A percentile compares a stretch with the other conserved stretches of the same genome.
phyloP scores from a whole-genome alignment of 2,797 vertebrate genomes.

The Myotis planiceps region DNA sequence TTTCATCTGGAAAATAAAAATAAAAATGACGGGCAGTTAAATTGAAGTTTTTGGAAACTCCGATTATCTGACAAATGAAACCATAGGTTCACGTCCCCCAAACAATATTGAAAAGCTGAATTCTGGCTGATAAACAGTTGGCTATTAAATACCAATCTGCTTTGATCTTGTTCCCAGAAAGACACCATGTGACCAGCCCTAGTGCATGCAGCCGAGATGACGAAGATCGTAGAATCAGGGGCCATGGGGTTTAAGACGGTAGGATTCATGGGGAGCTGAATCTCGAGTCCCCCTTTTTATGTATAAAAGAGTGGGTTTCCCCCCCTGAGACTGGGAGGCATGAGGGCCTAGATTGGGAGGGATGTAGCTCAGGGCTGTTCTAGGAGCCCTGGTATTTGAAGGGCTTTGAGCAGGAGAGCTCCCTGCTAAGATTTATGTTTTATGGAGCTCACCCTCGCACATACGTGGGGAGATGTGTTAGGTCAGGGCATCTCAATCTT shows the following conservation, averaged over 20 bases:
- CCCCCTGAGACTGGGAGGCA: not conserved
- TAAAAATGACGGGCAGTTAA: not conserved
- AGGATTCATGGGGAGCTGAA: not conserved
- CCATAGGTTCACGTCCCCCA: not conserved
- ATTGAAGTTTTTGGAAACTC: not conserved
- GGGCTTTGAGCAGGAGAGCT: not conserved
- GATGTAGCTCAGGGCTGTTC: not conserved
- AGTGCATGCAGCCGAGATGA: not conserved
- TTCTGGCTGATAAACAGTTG: not conserved
- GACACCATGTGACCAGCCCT: not conserved
- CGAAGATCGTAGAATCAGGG: not conserved
- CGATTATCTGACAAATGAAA: not conserved
- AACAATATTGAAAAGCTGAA: not conserved
- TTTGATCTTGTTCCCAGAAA: not conserved
- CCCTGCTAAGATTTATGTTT: not conserved
- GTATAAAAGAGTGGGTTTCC: not conserved
- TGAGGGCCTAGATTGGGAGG: not conserved
- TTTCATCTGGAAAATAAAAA: not conserved
- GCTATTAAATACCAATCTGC: not conserved
- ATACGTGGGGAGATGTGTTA: not conserved
- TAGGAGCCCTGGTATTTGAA: not conserved
- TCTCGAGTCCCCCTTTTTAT: not conserved
- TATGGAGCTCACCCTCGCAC: not conserved
- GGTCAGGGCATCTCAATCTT: not conserved
- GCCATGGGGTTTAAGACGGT: not conserved